Evolutionary conservation across 1,140 invertebrate species (phyloP), one percentile per base, ranked within the genome.

Genomic region (Sesamia nonagrioides): DNA sequence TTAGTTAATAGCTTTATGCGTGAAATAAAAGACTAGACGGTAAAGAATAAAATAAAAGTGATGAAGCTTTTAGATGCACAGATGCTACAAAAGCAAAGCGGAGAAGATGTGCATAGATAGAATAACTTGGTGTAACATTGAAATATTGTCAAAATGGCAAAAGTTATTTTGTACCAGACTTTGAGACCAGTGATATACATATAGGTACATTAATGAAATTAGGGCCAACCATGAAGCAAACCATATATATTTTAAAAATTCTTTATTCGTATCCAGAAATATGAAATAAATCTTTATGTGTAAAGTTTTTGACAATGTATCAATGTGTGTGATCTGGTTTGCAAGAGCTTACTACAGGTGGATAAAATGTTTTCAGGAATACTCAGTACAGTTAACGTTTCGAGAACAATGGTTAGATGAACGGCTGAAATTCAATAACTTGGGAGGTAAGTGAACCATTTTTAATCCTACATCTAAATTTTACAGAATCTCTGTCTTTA

Each of bases 401-500:
- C 96, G 98, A 94, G 98, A 99, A 95, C 98, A 99, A 95, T 99
- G 98, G 98, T 95, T 98, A 91, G 98, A 99, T 95, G 98, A 99
- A 89, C 95, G 98, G 88, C 96, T 99, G 58, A 97, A 97, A 89
- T 99, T 99, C 95, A 97, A 98, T 90, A 98, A 99, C 95, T 97
- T 98, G 86, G 96, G 96, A 93, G 98, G 97, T 97, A 87, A 96
- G 95, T 94, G 69, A 9, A 3, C 15, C 35, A 50, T n/a, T 11
- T 45, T 45, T 9, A 45, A 45, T 13, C 2, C 42, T 45, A 45
- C 1, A 11, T 11, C 11, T 1, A 3, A 1, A 11, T 3, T 45
- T 11, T 0, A 8, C 8, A 0, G 42, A 45, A 9, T 0, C 9
- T 11, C 6, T 6, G 37, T 6, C 8, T 40, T 40, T 6, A 9